Evolutionary conservation across 2,888 invertebrate genomes (phyloP).

Genomic region (Allolobophora icterica): DNA sequence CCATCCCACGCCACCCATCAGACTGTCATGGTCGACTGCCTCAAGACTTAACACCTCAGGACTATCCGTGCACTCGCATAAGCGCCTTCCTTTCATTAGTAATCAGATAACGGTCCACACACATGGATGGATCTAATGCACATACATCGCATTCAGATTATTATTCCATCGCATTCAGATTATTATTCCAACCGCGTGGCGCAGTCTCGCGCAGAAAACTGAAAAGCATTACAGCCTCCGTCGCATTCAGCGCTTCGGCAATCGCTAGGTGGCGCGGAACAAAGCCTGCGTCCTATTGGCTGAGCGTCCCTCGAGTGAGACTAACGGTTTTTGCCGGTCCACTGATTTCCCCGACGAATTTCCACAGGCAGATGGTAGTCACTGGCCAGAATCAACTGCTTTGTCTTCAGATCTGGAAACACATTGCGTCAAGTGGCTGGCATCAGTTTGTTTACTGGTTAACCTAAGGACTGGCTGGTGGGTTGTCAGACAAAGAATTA

Average conservation of each 20-base stretch:
- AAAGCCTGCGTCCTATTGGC: background rate
- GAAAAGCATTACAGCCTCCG: no score
- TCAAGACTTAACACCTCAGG: background rate
- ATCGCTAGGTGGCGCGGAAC: background rate
- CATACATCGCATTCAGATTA: no score
- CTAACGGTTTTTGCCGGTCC: background rate
- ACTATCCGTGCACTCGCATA: background rate
- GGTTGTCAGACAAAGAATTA: no score
- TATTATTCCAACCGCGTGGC: background rate
- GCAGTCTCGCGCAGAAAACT: constrained; percentile 1
- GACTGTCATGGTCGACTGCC: background rate
- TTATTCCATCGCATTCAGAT: background rate
- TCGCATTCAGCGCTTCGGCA: background rate
- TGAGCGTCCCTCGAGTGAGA: background rate
- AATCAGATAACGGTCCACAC: background rate
- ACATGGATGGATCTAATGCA: no score
- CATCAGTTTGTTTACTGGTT: no score
- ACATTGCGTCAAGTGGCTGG: background rate
- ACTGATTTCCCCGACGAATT: background rate
- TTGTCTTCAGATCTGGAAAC: background rate
- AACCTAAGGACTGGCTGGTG: no score
- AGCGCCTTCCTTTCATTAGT: background rate
- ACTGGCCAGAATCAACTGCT: background rate
- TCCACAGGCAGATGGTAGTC: background rate
- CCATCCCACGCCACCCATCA: background rate